A percentile compares a stretch with the other conserved stretches of the same genome.
Evolutionary conservation across 2,113 vertebrate species (phyloP).

Genomic region (Pseudolaguvia tuberculata): DNA sequence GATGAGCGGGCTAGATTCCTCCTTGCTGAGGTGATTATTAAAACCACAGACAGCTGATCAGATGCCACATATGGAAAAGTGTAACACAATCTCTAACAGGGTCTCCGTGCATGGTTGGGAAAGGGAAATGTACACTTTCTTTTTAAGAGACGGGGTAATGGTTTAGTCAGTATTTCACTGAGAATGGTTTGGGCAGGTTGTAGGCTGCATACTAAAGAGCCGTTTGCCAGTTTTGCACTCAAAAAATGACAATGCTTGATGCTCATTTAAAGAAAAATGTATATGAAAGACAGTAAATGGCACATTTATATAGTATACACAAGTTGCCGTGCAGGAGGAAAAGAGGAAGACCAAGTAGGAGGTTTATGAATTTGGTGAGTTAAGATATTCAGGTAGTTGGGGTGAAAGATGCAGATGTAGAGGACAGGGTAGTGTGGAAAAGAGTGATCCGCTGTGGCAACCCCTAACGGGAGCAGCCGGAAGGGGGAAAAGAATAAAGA

Average conservation of each 20-base stretch:
- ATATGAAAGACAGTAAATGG: not conserved
- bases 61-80: not conserved
- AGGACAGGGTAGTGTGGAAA: too few species aligned
- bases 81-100: not conserved
- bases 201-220: not conserved
- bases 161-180: conserved; percentile 1
- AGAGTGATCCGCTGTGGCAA: too few species aligned
- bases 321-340: too few species aligned
- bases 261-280: not conserved
- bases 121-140: conserved; percentile 18
- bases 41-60: not conserved
- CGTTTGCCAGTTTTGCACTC: not conserved
- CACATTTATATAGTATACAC: not conserved
- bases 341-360: too few species aligned
- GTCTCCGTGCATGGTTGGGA: not conserved
- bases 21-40: not conserved
- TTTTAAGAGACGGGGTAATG: not conserved
- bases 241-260: not conserved
- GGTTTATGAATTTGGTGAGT: too few species aligned
- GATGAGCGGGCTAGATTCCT: not conserved
- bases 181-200: not conserved
- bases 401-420: too few species aligned
- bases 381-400: too few species aligned
- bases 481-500: too few species aligned
- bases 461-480: too few species aligned